phyloP scores from a whole-genome alignment of 2,888 invertebrate species.

The Macroteleia sp. region DNA sequence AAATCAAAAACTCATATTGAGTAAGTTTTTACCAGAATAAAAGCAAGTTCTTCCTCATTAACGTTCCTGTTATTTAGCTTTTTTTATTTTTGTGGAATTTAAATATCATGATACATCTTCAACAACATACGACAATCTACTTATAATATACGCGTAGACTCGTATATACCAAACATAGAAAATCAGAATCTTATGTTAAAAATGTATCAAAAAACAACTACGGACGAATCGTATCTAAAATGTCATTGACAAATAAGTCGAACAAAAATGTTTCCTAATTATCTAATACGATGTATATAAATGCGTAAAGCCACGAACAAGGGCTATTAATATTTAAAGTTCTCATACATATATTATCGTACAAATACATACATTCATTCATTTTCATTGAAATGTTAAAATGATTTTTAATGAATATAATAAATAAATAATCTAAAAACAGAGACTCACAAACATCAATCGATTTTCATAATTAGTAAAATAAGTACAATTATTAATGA shows the following conservation, averaged over 20 bases:
- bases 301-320: constrained; percentile 23
- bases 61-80: constrained; percentile 41
- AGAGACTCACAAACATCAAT: constrained; percentile 62
- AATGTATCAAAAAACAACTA: constrained; percentile 32
- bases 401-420: constrained; percentile 57
- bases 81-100: constrained; percentile 44
- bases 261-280: constrained; percentile 76
- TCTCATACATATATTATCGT: constrained; percentile 49
- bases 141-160: constrained; percentile 63
- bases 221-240: constrained; percentile 64
- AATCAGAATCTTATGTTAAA: constrained; percentile 6
- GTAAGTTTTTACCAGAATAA: constrained; percentile 47
- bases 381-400: constrained; percentile 46
- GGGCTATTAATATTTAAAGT: constrained; percentile 27
- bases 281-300: constrained; percentile 67
- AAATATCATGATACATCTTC: constrained; percentile 39
- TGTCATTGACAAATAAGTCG: constrained; percentile 72
- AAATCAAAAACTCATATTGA: constrained; percentile 61
- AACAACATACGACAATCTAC: constrained; percentile 74
- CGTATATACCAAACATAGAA: constrained; percentile 39
- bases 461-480: constrained; percentile 60
- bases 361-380: constrained; percentile 42
- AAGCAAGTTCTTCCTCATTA: constrained; percentile 22
- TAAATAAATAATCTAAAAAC: constrained; percentile 46
- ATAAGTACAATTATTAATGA: constrained; percentile 53